Conservation (phyloP, 2,797 vertebrate species). For the Rhinoraja longicauda region DNA sequence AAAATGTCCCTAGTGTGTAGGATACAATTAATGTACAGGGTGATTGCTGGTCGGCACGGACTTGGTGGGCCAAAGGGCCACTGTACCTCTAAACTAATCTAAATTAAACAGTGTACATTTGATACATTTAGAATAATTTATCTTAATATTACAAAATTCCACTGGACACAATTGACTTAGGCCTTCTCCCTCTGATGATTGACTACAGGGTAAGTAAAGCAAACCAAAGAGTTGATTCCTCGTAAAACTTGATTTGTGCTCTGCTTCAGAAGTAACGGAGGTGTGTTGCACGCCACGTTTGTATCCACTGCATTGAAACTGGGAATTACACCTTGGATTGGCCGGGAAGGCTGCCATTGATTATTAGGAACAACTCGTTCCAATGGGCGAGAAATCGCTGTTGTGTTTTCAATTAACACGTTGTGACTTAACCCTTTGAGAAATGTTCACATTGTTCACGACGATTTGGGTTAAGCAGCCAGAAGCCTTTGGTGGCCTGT, state of each 20-base stretch:
- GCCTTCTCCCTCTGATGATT: slow-evolving; percentile 17
- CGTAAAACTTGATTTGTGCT: slow-evolving; percentile 1
- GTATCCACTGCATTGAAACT: background rate
- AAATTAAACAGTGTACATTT: background rate
- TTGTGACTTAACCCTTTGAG: background rate
- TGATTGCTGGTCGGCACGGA: too few relatives aligned
- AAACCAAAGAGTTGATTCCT: slow-evolving; percentile 28
- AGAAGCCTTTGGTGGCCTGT: background rate
- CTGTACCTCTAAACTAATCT: too few relatives aligned
- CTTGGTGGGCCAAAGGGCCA: too few relatives aligned
- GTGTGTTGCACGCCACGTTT: background rate
- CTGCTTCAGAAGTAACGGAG: background rate
- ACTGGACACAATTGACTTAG: slow-evolving; percentile 4
- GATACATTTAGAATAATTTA: background rate
- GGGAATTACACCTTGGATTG: background rate
- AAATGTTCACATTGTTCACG: background rate
- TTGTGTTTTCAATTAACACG: background rate
- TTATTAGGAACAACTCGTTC: background rate
- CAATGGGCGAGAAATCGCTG: background rate
- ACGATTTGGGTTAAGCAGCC: background rate
- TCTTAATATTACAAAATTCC: slow-evolving; percentile 4
- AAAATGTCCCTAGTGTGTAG: too few relatives aligned
- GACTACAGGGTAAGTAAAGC: background rate
- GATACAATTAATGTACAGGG: too few relatives aligned
- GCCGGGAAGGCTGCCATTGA: background rate